Base-by-base conservation (phyloP, 2,888 invertebrate species). In the Aspidapion aeneum region DNA sequence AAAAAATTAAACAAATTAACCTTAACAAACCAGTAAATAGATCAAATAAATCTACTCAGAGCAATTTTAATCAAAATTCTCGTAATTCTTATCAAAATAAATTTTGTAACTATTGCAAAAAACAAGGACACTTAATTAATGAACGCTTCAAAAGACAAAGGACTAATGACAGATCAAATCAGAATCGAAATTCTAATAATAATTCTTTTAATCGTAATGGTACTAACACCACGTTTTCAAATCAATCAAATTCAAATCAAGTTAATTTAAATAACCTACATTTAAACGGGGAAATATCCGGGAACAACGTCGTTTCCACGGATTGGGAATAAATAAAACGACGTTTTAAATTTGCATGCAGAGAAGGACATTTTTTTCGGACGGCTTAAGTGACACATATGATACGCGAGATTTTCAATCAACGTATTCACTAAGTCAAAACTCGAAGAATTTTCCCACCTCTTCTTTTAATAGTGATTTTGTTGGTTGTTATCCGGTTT, bases 91-190 rank as follows among this genome's bases (percentile, higher is more conserved):
- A 21, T 59, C 58, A 55, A 57, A 60, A 16, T 57, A 66, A 66
- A 57, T 55, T 65, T 17, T 66, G 66, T 18, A 22, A 52, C 12
- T 66, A 66, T 55, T 66, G 62, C 21, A 66, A 66, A 61, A 67
- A 63, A 21, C n/a, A 19, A 1, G 67, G 66, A n/a, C 63, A 66
- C 20, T 17, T 57, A 35, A 66, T 66, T 1, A 19, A 65, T 1
- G 64, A 66, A 55, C 66, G 66, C 59, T 21, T 55, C 1, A 66
- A 64, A 60, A 18, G 62, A 55, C 35, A 64, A n/a, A 59, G 20
- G 18, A 65, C 65, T 55, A 64, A 66, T 54, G 35, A 57, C 2
- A 54, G 20, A 35, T 48, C 20, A 19, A 54, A 18, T 57, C 21
- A 19, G 7, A 52, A 52, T 52, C 52, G 16, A 3, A 52, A 35